Conservation (phyloP, 1,140 invertebrate genomes). For the Ceratitis capitata region DNA sequence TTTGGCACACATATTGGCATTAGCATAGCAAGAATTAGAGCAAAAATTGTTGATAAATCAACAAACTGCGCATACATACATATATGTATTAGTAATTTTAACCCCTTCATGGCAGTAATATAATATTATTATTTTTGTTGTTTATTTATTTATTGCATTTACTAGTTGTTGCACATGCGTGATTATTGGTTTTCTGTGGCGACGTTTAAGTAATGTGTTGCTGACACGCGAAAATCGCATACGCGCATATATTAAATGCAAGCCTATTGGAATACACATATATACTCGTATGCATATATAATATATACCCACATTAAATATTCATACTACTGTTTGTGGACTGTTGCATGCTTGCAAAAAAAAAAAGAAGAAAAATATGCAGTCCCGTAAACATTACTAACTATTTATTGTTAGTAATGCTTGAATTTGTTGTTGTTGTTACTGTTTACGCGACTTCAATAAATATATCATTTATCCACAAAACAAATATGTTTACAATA, state of each 20-base stretch:
- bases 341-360: slow-evolving; percentile 25
- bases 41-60: no score
- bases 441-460: slow-evolving; percentile 1
- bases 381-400: not conserved
- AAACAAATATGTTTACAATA: not conserved
- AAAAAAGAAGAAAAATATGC: not conserved
- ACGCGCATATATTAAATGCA: slow-evolving; percentile 14
- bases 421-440: not conserved
- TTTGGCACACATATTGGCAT: slow-evolving; percentile 37
- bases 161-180: slow-evolving; percentile 33
- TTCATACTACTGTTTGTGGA: not conserved
- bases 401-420: slow-evolving; percentile 2
- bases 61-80: not conserved
- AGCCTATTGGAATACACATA: not conserved
- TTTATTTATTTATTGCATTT: slow-evolving; percentile 17
- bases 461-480: slow-evolving; percentile 13
- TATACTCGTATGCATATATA: no score
- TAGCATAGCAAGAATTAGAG: not conserved
- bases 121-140: no score
- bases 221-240: slow-evolving; percentile 22
- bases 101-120: not conserved
- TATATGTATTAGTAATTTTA: not conserved
- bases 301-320: no score
- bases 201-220: slow-evolving; percentile 9
- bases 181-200: slow-evolving; percentile 31